phyloP scores from a whole-genome alignment of 2,113 vertebrate genomes.

The Verasper variegatus region DNA sequence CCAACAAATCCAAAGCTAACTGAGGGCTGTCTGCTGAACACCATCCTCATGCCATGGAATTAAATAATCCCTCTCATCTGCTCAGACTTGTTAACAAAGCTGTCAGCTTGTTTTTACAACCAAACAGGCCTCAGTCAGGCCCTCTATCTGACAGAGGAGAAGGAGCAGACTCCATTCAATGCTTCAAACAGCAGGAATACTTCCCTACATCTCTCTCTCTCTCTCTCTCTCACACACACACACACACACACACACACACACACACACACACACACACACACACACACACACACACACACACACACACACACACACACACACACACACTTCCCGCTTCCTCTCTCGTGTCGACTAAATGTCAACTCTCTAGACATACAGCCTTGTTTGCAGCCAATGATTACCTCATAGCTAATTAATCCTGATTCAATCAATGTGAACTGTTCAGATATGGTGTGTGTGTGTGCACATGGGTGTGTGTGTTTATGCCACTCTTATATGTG shows the following conservation, averaged over 20 bases:
- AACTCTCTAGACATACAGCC: slow-evolving; percentile 76
- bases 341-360: slow-evolving; percentile 71
- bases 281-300: slow-evolving; percentile 8
- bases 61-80: slow-evolving; percentile 89
- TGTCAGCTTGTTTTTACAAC: slow-evolving; percentile 85
- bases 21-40: slow-evolving; percentile 65
- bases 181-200: slow-evolving; percentile 45
- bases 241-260: slow-evolving; percentile 11
- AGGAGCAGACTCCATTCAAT: slow-evolving; percentile 34
- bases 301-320: slow-evolving; percentile 9
- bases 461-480: slow-evolving; percentile 23
- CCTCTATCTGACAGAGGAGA: slow-evolving; percentile 73
- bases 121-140: slow-evolving; percentile 85
- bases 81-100: slow-evolving; percentile 89
- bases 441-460: slow-evolving; percentile 55
- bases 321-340: slow-evolving; percentile 26
- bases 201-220: neutral
- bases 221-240: slow-evolving; percentile 26
- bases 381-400: slow-evolving; percentile 86
- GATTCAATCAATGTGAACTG: slow-evolving; percentile 82
- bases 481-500: neutral
- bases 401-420: slow-evolving; percentile 87
- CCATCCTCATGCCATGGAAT: slow-evolving; percentile 81
- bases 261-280: slow-evolving; percentile 8
- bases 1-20: slow-evolving; percentile 67